Base-by-base conservation (phyloP, 2,113 vertebrate species). In the Apodemus speciosus region DNA sequence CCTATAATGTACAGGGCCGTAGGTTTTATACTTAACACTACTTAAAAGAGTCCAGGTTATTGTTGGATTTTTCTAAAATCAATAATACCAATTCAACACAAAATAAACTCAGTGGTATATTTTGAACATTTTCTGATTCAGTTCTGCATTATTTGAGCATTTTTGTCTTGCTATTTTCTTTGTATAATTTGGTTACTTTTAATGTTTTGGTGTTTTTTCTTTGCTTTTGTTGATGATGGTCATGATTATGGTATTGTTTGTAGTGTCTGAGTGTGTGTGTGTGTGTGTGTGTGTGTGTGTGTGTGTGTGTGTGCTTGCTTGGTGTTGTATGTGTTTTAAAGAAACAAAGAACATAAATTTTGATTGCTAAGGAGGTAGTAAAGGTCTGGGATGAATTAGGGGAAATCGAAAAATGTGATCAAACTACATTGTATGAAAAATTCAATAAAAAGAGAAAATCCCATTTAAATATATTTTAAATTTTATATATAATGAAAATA, bases 51-150 rank as follows among this genome's bases (percentile, higher is more conserved):
- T 85, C 30, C 9, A 85, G 14, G 51, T 84, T 88, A 25, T 71
- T 91, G 35, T 56, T n/a, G 64, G 76, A 76, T 7, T 91, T 87
- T 87, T 91, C 38, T 51, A 16, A 66, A 92, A 80, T 81, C 75
- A 13, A 87, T 71, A 84, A 51, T 86, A 60, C 81, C 43, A 5
- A 49, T 27, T 3, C 35, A 80, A 80, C 32, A 79, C 51, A 25
- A 80, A 80, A n/a, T 56, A 4, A 80, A 56, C 35, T 80, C 20
- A 80, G 3, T 56, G 10, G 21, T 25, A 56, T 80, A 56, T 56
- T 56, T 56, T 80, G 51, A 38, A 38, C 9, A 80, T 5, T 38
- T 80, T 14, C 35, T 77, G 72, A 38, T 38, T 38, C 5, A 56
- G n/a, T 80, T 80, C n/a, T 80, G 6, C 10, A 80, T 56, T 38